Percentiles rank a stretch among this genome's conserved stretches.
Conservation (phyloP, 92 coral and sea anemone genomes). For the Pocillopora grandis region DNA sequence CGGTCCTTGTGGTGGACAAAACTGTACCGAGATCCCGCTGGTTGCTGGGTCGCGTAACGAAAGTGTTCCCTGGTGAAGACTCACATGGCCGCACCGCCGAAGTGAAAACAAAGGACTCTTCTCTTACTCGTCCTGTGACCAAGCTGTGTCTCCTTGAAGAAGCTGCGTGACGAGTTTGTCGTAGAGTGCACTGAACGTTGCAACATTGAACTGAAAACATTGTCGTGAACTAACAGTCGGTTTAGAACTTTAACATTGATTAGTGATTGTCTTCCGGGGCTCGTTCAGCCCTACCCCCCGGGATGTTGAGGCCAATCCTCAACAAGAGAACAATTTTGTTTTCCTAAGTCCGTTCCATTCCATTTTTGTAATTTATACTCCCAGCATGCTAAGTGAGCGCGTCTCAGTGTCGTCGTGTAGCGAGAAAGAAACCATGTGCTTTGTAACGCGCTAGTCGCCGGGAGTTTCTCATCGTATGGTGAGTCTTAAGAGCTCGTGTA, state of each 20-base stretch:
- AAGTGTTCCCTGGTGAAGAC: slow-evolving; percentile 45
- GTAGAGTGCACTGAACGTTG: not conserved
- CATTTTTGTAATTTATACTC: too few species aligned
- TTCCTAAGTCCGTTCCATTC: not conserved
- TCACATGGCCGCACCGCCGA: slow-evolving; percentile 47
- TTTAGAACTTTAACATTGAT: not conserved
- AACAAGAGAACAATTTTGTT: not conserved
- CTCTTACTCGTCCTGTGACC: slow-evolving; percentile 25
- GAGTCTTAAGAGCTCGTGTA: too few species aligned
- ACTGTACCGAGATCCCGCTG: slow-evolving; percentile 46
- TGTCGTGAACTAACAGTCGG: not conserved
- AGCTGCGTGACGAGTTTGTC: not conserved
- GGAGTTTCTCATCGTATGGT: too few species aligned
- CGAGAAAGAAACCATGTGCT: too few species aligned
- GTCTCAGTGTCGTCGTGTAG: too few species aligned
- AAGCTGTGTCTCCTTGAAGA: slow-evolving; percentile 49
- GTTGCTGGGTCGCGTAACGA: slow-evolving; percentile 40
- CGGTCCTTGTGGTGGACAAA: slow-evolving; percentile 46
- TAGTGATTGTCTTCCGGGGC: not conserved
- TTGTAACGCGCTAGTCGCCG: too few species aligned
- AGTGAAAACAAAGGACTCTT: slow-evolving; percentile 39
- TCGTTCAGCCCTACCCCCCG: slow-evolving; percentile 5
- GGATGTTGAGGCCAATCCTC: slow-evolving; percentile 18
- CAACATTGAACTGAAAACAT: not conserved
- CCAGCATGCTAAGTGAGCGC: too few species aligned